A percentile compares a stretch with the other conserved stretches of the same genome.
phyloP scores from a whole-genome alignment of 2,888 invertebrate species.

The Agrotis puta region DNA sequence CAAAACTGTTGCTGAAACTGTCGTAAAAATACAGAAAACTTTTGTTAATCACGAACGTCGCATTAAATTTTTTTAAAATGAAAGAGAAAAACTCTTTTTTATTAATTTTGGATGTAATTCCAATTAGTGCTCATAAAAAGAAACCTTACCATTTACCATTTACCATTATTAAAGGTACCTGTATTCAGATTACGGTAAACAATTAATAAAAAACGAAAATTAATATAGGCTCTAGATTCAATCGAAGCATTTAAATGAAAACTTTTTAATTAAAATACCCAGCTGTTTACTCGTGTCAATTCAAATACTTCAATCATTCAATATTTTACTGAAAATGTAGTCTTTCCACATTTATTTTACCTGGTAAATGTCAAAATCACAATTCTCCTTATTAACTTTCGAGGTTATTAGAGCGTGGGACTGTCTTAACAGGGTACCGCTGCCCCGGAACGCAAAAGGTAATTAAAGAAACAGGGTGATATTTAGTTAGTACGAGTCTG shows the following conservation, averaged over 20 bases:
- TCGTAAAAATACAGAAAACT: neutral
- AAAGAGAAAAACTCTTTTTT: neutral
- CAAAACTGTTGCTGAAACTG: conserved; percentile 21
- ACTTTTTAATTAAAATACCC: conserved; percentile 18
- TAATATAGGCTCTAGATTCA: conserved; percentile 5
- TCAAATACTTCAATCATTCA: neutral
- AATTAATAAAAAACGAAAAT: conserved; percentile 18
- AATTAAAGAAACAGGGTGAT: too few relatives aligned
- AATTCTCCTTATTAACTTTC: too few relatives aligned
- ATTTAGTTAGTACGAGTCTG: too few relatives aligned
- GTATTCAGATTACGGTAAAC: conserved; percentile 15
- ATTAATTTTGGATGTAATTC: neutral
- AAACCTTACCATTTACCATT: neutral
- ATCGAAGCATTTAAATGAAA: conserved; percentile 8
- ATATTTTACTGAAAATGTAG: conserved; percentile 1
- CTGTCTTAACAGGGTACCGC: too few relatives aligned
- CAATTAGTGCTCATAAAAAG: neutral
- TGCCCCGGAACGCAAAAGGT: too few relatives aligned
- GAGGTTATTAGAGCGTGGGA: too few relatives aligned
- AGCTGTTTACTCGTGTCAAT: neutral
- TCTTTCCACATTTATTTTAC: too few relatives aligned
- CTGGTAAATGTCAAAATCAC: too few relatives aligned
- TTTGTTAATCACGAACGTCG: neutral
- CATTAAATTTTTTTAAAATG: neutral
- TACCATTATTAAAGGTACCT: neutral